Evolutionary conservation across 2,888 invertebrate genomes (phyloP).

Genomic region (Entomobrya proxima): DNA sequence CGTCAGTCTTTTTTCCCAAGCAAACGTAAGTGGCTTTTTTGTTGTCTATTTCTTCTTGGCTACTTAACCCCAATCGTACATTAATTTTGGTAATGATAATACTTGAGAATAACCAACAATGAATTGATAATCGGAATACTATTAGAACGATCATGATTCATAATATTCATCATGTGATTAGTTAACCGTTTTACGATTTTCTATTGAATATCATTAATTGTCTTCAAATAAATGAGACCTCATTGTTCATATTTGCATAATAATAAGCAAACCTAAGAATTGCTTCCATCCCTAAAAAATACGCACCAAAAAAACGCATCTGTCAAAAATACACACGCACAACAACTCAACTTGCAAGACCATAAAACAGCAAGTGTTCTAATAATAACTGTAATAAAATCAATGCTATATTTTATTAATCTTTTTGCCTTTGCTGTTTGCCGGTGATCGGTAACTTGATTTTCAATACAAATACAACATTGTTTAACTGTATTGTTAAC

Average conservation of each 20-base stretch:
- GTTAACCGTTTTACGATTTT: conserved; percentile 1
- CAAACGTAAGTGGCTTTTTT: not conserved
- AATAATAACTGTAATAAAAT: conserved; percentile 4
- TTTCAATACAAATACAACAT: too few species aligned
- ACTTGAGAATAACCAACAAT: conserved; percentile 6
- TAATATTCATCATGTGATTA: not conserved
- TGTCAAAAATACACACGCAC: conserved; percentile 9
- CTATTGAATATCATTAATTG: conserved; percentile 1
- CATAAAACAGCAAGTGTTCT: conserved; percentile 20
- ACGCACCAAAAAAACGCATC: not conserved
- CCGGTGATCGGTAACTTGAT: too few species aligned
- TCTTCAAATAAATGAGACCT: not conserved
- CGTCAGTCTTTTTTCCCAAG: not conserved
- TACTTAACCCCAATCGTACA: conserved; percentile 19
- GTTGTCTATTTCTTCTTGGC: not conserved
- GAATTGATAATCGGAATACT: not conserved
- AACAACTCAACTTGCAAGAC: not conserved
- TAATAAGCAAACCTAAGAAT: not conserved
- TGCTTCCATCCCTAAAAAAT: not conserved
- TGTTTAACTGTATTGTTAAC: too few species aligned
- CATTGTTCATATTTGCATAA: not conserved
- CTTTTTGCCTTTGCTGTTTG: not conserved
- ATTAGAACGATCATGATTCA: not conserved
- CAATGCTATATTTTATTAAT: not conserved
- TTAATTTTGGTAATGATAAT: too few species aligned